Base-by-base conservation (phyloP, 1,140 invertebrate species). In the Pseudomyrmex gracilis region DNA sequence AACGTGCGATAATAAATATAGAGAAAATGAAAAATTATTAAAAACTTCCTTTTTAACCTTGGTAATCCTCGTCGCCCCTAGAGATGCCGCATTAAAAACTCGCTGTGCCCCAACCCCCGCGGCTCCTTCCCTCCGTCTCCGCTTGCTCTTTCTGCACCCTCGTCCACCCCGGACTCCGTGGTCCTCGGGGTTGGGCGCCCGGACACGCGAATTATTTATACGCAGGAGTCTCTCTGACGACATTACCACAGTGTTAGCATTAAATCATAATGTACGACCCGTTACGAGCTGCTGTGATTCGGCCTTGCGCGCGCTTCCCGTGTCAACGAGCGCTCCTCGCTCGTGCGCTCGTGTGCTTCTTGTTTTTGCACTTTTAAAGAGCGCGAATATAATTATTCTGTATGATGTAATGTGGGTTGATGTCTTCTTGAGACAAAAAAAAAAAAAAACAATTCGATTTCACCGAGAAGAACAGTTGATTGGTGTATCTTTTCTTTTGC, bases 11-110 rank as follows among this genome's bases (percentile, higher is more conserved):
- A 94, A 94, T 94, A 94, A 94, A 94, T 94, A 94, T 94, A 94
- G 93, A 93, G 93, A 94, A 94, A 94, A 94, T 94, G 93, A 94
- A 94, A 94, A 94, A 94, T 94, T 94, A 94, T 94, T 94, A 94
- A 94, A 94, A 94, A 94, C 93, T 94, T 94, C 93, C 93, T 94
- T 94, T 94, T 94, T 94, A 93, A 92, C 93, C 92, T 92, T 91
- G 90, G 93, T 93, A 94, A 94, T 94, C 93, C 93, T 92, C 90
- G 92, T 91, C 91, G 93, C 92, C 92, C 92, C 94, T 91, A 92
- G 93, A 94, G 93, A 93, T 92, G 92, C 91, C 92, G 92, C 93
- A 94, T 94, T 94, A 94, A 93, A 94, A 94, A 92, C 90, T 86
- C 78, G 68, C 87, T 77, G 53, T 57, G 24, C 61, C 67, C 76